Evolutionary conservation across 2,113 vertebrate species (phyloP).

Genomic region (Nerophis lumbriciformis): DNA sequence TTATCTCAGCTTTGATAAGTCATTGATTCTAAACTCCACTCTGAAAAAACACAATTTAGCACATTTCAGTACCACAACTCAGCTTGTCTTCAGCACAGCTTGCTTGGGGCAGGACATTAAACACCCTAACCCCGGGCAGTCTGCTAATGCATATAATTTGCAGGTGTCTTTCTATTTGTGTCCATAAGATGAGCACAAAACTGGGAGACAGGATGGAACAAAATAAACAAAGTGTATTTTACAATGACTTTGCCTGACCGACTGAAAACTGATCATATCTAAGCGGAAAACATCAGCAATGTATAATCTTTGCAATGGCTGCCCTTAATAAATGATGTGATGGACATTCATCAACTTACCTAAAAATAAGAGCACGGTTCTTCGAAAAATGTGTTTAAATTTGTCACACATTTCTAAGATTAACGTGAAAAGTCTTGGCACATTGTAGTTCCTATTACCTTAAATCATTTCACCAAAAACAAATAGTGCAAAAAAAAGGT

Average conservation of each 20-base stretch:
- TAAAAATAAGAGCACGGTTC: conserved; percentile 52
- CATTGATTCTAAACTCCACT: conserved; percentile 62
- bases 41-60: conserved; percentile 46
- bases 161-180: conserved; percentile 66
- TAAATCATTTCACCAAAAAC: conserved; percentile 10
- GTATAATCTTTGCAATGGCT: conserved; percentile 43
- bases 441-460: not conserved
- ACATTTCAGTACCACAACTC: conserved; percentile 32
- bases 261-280: conserved; percentile 52
- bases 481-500: conserved; percentile 8
- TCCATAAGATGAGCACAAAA: conserved; percentile 64
- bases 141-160: conserved; percentile 61
- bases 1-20: conserved; percentile 52
- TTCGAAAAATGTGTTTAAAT: conserved; percentile 50
- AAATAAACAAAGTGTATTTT: conserved; percentile 33
- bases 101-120: conserved; percentile 52
- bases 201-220: conserved; percentile 42
- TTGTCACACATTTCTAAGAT: conserved; percentile 41
- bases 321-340: conserved; percentile 48
- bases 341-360: conserved; percentile 59
- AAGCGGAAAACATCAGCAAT: conserved; percentile 59
- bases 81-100: conserved; percentile 33
- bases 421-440: conserved; percentile 34
- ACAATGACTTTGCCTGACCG: conserved; percentile 38
- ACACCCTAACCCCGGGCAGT: conserved; percentile 54